Evolutionary conservation across 1,140 invertebrate species (phyloP).

Genomic region (Odontomachus brunneus): DNA sequence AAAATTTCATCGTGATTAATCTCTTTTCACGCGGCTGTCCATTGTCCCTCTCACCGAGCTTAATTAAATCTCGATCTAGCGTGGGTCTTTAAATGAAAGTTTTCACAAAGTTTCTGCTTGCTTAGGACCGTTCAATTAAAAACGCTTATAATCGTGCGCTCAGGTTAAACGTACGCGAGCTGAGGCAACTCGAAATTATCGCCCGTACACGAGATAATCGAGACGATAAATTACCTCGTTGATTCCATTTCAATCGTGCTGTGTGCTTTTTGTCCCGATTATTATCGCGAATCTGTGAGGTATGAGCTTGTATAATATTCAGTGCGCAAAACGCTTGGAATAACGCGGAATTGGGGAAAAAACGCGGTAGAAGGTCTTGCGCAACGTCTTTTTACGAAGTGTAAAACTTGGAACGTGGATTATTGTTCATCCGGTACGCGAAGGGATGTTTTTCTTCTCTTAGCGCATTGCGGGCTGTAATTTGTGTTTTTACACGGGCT

Average conservation of each 20-base stretch:
- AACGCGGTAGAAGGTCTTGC: not conserved
- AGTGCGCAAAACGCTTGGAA: not conserved
- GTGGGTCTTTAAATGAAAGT: conserved; percentile 53
- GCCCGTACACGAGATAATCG: conserved; percentile 15
- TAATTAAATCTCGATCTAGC: conserved; percentile 56
- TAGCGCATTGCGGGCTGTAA: not conserved
- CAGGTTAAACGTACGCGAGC: conserved; percentile 7
- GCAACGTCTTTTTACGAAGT: conserved; percentile 12
- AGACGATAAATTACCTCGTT: not conserved
- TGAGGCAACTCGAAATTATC: conserved; percentile 33
- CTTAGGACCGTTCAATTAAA: conserved; percentile 51
- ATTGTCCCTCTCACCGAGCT: conserved; percentile 40
- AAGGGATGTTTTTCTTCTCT: conserved; percentile 6
- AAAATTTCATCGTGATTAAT: conserved; percentile 43
- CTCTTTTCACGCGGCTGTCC: conserved; percentile 29
- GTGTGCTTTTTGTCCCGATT: not conserved
- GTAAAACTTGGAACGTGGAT: conserved; percentile 18
- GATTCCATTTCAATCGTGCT: not conserved
- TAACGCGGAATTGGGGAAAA: not conserved
- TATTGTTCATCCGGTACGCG: not conserved
- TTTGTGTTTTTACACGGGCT: conserved; percentile 10
- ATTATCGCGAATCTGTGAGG: not conserved
- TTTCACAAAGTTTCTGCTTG: conserved; percentile 37
- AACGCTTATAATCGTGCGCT: conserved; percentile 40
- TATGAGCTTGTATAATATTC: not conserved